These are phyloP conservation scores for Rhinichthys klamathensis DNA, from an alignment of 2,113 vertebrate genomes.

Conservation along the genomic window DNA sequence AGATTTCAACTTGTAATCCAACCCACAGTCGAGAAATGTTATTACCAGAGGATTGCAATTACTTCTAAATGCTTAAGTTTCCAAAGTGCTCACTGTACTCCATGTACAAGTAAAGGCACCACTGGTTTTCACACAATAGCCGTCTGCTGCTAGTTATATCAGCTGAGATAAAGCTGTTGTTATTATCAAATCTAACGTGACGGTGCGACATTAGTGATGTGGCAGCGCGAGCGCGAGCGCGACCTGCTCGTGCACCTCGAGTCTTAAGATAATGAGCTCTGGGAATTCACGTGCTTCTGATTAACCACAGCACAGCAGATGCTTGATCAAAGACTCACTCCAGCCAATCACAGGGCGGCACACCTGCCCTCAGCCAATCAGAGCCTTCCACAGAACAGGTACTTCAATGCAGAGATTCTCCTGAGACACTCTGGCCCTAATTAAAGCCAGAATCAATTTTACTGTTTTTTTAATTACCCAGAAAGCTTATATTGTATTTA, in stretches of 20 bases:
- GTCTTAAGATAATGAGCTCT: slow-evolving; percentile 19
- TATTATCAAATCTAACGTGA: background rate
- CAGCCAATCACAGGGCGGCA: background rate
- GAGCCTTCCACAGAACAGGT: background rate
- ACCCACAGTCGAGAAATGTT: background rate
- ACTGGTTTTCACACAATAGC: background rate
- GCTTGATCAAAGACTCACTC: slow-evolving; percentile 17
- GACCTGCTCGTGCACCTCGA: slow-evolving; percentile 3
- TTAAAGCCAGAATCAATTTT: background rate
- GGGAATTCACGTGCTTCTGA: slow-evolving; percentile 21
- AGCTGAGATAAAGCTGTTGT: slow-evolving; percentile 10
- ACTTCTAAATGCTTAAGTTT: background rate
- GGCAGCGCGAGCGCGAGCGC: background rate
- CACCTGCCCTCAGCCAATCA: background rate
- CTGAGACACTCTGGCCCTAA: background rate
- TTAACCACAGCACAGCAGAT: slow-evolving; percentile 4
- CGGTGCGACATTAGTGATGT: background rate
- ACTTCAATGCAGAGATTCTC: background rate
- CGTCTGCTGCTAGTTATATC: background rate
- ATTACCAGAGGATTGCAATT: background rate
- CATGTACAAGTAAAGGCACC: background rate
- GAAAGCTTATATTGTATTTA: background rate
- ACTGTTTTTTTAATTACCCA: background rate
- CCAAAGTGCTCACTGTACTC: background rate
- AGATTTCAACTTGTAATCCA: no score